Conservation (phyloP, 2,113 vertebrate genomes). For the Varanus komodoensis region DNA sequence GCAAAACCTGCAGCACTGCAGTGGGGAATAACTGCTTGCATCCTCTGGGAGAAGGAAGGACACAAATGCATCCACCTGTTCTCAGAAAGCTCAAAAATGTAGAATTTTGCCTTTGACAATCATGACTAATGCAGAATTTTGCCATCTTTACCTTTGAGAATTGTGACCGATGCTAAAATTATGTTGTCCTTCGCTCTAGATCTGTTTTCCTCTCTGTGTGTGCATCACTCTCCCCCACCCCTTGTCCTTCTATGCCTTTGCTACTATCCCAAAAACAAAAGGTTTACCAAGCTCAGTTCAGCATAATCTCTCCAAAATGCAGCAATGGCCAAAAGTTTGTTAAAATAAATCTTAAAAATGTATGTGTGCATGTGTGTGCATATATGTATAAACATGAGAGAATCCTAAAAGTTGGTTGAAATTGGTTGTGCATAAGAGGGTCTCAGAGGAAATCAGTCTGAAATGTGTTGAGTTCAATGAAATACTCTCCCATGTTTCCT, state of each 20-base stretch:
- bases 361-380: neutral
- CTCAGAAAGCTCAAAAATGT: slow-evolving; percentile 32
- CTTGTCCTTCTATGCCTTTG: neutral
- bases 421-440: neutral
- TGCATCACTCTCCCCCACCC: slow-evolving; percentile 11
- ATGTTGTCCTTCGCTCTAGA: neutral
- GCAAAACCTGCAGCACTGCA: slow-evolving; percentile 53
- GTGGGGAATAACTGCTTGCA: neutral
- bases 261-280: neutral
- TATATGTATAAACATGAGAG: neutral
- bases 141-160: slow-evolving; percentile 4
- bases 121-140: slow-evolving; percentile 28
- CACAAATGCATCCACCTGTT: neutral
- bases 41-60: neutral
- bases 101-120: slow-evolving; percentile 13
- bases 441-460: neutral
- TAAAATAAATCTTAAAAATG: neutral
- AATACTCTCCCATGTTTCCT: neutral
- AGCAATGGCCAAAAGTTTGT: neutral
- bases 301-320: neutral
- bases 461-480: neutral
- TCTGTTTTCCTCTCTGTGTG: neutral
- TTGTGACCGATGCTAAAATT: slow-evolving; percentile 49
- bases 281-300: neutral
- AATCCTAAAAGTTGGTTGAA: neutral